phyloP scores from a whole-genome alignment of 2,797 vertebrate genomes.

The Scomberomorus guttatus region DNA sequence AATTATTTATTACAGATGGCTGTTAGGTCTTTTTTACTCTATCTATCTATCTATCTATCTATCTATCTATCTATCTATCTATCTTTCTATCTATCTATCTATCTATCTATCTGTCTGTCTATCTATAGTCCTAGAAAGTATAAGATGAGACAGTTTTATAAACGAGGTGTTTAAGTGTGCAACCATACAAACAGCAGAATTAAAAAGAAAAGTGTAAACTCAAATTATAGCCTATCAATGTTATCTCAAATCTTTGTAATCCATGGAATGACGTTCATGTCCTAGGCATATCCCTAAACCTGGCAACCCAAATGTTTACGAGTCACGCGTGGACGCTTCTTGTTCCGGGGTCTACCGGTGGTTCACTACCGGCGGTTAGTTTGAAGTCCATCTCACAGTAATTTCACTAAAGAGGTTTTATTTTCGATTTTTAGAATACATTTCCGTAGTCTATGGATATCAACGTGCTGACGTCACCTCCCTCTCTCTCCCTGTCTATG shows the following conservation, averaged over 20 bases:
- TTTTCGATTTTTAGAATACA: neutral
- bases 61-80: no score
- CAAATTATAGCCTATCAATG: neutral
- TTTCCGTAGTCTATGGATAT: no score
- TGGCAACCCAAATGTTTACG: conserved; percentile 75
- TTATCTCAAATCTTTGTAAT: neutral
- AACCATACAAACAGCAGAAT: neutral
- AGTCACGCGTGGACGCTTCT: conserved; percentile 70
- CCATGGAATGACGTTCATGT: neutral
- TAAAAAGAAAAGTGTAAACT: no score
- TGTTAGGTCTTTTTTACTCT: no score
- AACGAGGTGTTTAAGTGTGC: neutral
- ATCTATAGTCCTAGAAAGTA: no score
- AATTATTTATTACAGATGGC: no score
- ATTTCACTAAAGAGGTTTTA: neutral
- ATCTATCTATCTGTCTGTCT: no score
- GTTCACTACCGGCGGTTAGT: conserved; percentile 23
- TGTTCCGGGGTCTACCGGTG: conserved; percentile 71
- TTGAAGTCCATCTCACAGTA: conserved; percentile 20
- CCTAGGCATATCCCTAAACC: conserved; percentile 20
- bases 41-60: no score
- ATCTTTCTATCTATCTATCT: no score
- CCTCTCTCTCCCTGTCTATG: no score
- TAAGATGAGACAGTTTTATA: neutral
- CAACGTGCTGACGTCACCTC: no score